Evolutionary conservation across 2,797 vertebrate genomes (phyloP), one percentile per base, ranked within the genome.

Genomic region (Ctenopoma kingsleyae): DNA sequence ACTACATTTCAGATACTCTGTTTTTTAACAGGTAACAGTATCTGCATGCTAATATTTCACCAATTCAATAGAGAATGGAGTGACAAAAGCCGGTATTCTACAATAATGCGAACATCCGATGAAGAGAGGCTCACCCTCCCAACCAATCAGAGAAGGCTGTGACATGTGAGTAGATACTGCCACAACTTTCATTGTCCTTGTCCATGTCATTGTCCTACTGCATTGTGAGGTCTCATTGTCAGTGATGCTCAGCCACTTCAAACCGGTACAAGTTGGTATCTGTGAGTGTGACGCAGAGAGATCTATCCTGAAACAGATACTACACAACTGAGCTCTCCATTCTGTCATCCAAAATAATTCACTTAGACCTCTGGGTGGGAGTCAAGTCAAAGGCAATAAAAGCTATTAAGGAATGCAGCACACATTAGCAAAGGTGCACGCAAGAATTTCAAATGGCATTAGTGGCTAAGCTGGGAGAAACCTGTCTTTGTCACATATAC

Each of bases 401-500:
- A 62, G 65, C 55, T 43, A 23, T 47, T 46, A 3, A 56, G 50
- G 72, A 88, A 82, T 76, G 80, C 47, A 46, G 40, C 68, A 20
- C 71, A 64, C 54, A 71, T 80, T 78, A 35, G 74, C 59, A 54
- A 76, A 83, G 86, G 75, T 86, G 63, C 41, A 20, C 9, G n/a
- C 15, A 68, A 63, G 76, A 75, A 89, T 82, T 86, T 89, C 56
- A 76, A 79, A 75, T 32, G 63, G 80, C 53, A 82, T 87, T 81
- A 82, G 79, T 3, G 19, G 38, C 76, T 91, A 89, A 91, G 91
- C 87, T 84, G 48, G 68, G 82, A 84, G 84, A 85, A 91, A 90
- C 88, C 76, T 79, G 85, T 71, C 86, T 90, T 90, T 90, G 91
- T 93, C 87, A 68, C 41, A 48, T 90, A 75, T 79, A 77, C 67